Evolutionary conservation across 2,888 invertebrate species (phyloP), one percentile per base, ranked within the genome.

Genomic region (Scaptodrosophila latifasciaeformis): DNA sequence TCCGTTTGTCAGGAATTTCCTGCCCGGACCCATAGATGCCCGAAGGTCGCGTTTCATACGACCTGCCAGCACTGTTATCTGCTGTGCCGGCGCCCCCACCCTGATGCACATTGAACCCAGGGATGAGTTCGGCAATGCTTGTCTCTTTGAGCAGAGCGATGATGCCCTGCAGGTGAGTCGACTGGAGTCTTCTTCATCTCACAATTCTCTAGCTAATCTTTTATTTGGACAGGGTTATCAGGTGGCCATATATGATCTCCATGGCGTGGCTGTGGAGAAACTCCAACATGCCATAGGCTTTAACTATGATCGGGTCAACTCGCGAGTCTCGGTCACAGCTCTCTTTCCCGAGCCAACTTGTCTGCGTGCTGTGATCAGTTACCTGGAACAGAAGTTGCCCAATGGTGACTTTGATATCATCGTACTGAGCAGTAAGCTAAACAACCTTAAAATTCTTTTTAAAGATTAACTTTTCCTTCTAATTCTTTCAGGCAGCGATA

Each of bases 321-420:
- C 93, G 69, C 91, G 93, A 68, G 91, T 96, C 54, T 90, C 90
- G 56, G 89, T 95, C 75, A 90, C 92, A 76, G 90, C 96, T 59
- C 91, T 92, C 75, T 93, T 96, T 86, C 90, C 92, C 27, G 89
- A 90, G 69, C 92, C 95, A 62, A 95, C 94, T 45, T 93, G 95
- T 81, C 94, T 92, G 87, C 91, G 92, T 77, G 95, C 95, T 50
- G 90, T 90, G 12, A 92, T 96, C 46, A 90, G 90, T 75, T 94
- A 93, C 82, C 89, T 91, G 52, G 92, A 91, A 40, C 89, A 90
- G 59, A 90, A 92, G 81, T 87, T 96, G 76, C 93, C 93, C 75
- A 95, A 96, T 82, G 96, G 96, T 21, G 94, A 95, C 85, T 96
- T 96, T 81, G 95, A 95, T 86, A 94, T 96, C 81, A 93, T 97